Base-by-base conservation (phyloP, 30 jellyfish, hydroid and myxozoan species). In the Hydractinia symbiolongicarpus region DNA sequence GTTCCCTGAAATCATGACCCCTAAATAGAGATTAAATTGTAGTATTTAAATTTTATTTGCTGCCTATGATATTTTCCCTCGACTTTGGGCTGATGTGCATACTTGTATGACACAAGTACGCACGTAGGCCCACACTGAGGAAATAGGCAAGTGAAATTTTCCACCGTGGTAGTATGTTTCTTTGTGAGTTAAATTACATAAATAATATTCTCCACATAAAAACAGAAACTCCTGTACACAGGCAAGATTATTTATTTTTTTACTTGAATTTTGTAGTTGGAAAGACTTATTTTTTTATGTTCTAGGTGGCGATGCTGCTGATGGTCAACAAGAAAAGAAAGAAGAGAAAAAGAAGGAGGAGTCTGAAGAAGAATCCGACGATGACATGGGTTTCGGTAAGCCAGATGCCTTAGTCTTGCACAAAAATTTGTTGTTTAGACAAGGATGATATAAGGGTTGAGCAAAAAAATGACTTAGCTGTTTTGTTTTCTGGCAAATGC, bases 331-430 rank as follows among this genome's bases (percentile, higher is more conserved):
- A 15, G 96, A 77, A 53, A 91, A 79, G 76, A 83, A 82, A 81
- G 86, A 91, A 73, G 95, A 91, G 61, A 93, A 91, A 62, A 84
- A 90, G 89, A 85, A 90, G 67, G 88, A 67, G 72, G 91, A 85
- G 61, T 82, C 94, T 15, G 96, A 78, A 62, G 96, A 87, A 61
- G 96, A 87, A 80, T 91, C 98, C 49, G 98, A 91, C 74, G 98
- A 91, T 80, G 98, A 91, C 77, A 91, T 91, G 98, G 98, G 98
- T 66, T 91, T 91, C 78, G 98, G 98, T 91, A 58, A 58, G 69
- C 69, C 15, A 58, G 19, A 58, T 58, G 15, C 15, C 15, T 58
- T 58, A 16, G 3, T 11, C 69, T 58, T 11, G 69, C 15, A 30
- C 44, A 30, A 30, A 30, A 30, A 30, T 30, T 30, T 30, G 44